Evolutionary conservation across 2,888 invertebrate genomes (phyloP).

Genomic region (Sesamia inferens): DNA sequence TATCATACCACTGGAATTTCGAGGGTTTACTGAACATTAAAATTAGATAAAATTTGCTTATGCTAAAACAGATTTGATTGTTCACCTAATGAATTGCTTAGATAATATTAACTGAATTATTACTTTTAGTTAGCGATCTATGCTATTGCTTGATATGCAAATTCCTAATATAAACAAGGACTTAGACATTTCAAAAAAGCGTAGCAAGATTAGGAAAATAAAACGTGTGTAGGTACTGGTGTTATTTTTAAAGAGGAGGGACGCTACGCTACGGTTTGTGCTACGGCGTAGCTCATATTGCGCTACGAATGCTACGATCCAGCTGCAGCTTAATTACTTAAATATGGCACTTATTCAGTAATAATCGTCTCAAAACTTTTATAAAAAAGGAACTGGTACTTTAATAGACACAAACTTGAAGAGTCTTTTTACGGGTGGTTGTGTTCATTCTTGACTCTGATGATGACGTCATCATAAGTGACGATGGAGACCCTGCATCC

Average conservation of each 20-base stretch:
- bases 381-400: background rate
- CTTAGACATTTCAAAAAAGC: background rate
- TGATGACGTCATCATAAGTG: slow-evolving; percentile 65
- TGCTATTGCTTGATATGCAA: background rate
- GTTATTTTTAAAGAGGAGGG: background rate
- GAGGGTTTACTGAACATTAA: background rate
- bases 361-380: no score
- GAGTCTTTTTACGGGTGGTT: slow-evolving; percentile 52
- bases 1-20: no score
- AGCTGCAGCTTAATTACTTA: background rate
- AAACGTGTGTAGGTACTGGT: background rate
- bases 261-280: slow-evolving; percentile 9
- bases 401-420: background rate
- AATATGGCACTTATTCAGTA: background rate
- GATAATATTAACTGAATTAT: background rate
- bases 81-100: background rate
- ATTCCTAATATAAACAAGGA: background rate
- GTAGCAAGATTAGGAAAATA: background rate
- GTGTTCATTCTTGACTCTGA: slow-evolving; percentile 64
- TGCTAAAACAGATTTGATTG: background rate
- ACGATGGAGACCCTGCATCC: slow-evolving; percentile 70
- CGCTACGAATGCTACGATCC: slow-evolving; percentile 4
- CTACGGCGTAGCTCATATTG: slow-evolving; percentile 17
- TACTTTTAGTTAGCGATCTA: background rate
- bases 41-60: background rate